phyloP scores from a whole-genome alignment of 2,797 vertebrate genomes.

The Loris lydekkerianus region DNA sequence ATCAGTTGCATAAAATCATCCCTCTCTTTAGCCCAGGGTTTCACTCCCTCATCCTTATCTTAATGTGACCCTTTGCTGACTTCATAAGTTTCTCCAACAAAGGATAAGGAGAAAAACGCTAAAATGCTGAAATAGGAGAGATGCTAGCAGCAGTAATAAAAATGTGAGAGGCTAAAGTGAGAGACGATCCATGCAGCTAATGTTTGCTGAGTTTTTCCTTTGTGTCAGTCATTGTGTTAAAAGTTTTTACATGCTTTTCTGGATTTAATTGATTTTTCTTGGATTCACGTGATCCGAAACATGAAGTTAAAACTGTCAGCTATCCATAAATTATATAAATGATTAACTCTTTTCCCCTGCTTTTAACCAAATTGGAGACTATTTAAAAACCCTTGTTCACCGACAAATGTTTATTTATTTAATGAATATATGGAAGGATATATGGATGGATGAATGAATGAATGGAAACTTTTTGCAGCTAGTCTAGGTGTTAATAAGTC shows the following conservation, averaged over 20 bases:
- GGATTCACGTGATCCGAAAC: background rate
- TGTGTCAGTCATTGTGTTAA: background rate
- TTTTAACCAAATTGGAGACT: constrained; percentile 13
- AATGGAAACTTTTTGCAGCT: background rate
- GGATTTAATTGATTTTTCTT: background rate
- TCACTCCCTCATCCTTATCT: background rate
- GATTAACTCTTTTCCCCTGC: background rate
- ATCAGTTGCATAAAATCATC: background rate
- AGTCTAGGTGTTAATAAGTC: background rate
- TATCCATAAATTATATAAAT: background rate
- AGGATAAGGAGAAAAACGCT: background rate
- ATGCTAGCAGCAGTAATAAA: background rate
- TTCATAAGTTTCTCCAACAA: background rate
- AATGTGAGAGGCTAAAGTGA: background rate
- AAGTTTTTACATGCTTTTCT: background rate
- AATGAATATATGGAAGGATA: background rate
- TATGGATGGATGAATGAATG: background rate
- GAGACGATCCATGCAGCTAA: background rate
- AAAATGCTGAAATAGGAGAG: background rate
- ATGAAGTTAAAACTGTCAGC: background rate
- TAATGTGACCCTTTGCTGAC: background rate
- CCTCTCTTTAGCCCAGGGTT: background rate
- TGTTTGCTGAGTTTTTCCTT: background rate
- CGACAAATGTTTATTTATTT: background rate
- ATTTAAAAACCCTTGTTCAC: background rate